Evolutionary conservation across 2,888 invertebrate genomes (phyloP), one percentile per base, ranked within the genome.

Genomic region (Cryptocheilus praepositus): DNA sequence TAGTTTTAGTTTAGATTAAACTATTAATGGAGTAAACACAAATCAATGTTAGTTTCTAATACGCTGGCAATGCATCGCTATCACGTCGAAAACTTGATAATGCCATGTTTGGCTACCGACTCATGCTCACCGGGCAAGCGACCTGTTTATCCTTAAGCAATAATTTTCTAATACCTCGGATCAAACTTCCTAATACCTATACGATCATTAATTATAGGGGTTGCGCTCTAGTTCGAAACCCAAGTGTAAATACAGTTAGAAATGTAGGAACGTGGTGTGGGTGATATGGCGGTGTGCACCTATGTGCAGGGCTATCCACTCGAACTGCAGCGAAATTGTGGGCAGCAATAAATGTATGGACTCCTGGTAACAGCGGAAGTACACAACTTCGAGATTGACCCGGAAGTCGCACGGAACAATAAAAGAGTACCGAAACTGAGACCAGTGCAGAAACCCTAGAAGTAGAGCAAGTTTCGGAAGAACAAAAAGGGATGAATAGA

Each of bases 131-230:
- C 8, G 13, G 28, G 59, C 25, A 18, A 43, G 52, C 21, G 58
- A 55, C 49, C 64, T 64, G 61, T 61, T 71, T 69, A 71, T 49
- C 61, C 43, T 22, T 45, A 63, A 57, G 68, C 70, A 79, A 77
- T 80, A 79, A 79, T 79, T 79, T 71, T 65, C 75, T 67, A 70
- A 80, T 77, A 73, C 67, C 71, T n/a, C 59, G 61, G 46, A 58
- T 65, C 54, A 67, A 79, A 79, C 80, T 79, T 79, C 73, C 70
- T 77, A 77, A 80, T 80, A 73, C 75, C 77, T 64, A 65, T 71
- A 75, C 67, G 56, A 70, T 63, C 75, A 77, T 79, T 79, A 79
- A 80, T 80, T 80, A 80, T 70, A 64, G 65, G 61, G 49, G 71
- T 73, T 73, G 66, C 67, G 75, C 67, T 64, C 66, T 66, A 77